Evolutionary conservation across 2,113 vertebrate species (phyloP).

Genomic region (Mustela lutreola): DNA sequence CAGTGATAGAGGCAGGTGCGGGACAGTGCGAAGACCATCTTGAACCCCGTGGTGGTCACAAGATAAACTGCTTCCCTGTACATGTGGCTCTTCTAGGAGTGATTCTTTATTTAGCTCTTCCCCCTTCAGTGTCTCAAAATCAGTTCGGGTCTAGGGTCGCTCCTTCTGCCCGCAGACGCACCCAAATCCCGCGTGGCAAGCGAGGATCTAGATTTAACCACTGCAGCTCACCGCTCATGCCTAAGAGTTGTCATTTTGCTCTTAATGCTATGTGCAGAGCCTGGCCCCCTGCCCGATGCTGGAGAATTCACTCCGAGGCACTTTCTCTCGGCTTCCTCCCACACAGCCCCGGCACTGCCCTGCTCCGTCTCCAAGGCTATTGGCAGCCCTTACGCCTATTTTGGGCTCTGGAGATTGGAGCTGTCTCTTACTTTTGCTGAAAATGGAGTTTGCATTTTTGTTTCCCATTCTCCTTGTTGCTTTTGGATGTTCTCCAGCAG

Average conservation of each 20-base stretch:
- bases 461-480: conserved; percentile 73
- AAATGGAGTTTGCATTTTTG: conserved; percentile 77
- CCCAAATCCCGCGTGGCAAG: neutral
- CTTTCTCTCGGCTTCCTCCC: conserved; percentile 57
- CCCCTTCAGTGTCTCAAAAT: neutral
- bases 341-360: neutral
- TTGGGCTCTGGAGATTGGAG: conserved; percentile 69
- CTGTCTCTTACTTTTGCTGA: conserved; percentile 71
- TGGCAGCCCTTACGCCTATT: conserved; percentile 67
- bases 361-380: neutral
- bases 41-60: neutral
- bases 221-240: neutral
- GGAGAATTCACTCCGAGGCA: neutral
- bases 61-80: neutral
- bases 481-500: conserved; percentile 75
- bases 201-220: neutral
- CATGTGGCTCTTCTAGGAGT: neutral
- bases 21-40: neutral
- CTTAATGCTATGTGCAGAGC: neutral
- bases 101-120: neutral
- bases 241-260: neutral
- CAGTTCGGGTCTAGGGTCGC: neutral
- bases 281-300: neutral
- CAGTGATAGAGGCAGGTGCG: neutral
- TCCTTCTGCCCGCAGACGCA: neutral